These are phyloP conservation scores for Leistus spinibarbis DNA, from an alignment of 2,888 invertebrate species.

Conservation along the genomic window DNA sequence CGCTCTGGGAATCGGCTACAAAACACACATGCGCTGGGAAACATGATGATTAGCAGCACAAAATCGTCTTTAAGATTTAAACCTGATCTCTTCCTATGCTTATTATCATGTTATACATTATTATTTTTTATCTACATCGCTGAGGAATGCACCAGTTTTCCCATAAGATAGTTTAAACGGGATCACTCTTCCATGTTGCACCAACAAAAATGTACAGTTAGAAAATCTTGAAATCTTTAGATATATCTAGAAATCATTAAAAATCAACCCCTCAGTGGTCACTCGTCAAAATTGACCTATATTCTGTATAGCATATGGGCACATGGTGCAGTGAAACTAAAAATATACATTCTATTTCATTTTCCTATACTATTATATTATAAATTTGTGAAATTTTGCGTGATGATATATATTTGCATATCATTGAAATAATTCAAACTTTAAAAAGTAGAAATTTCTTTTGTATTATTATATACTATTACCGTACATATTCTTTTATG, in stretches of 20 bases:
- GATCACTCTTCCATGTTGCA: not conserved
- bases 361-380: too few relatives aligned
- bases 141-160: not conserved
- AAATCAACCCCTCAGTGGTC: too few relatives aligned
- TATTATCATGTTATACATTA: not conserved
- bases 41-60: not conserved
- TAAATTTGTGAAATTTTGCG: not conserved
- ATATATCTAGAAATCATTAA: too few relatives aligned
- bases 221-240: too few relatives aligned
- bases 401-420: not conserved
- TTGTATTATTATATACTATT: not conserved
- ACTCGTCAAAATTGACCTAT: too few relatives aligned
- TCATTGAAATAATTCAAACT: not conserved
- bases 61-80: not conserved
- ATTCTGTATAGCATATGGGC: too few relatives aligned
- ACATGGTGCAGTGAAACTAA: too few relatives aligned
- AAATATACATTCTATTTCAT: too few relatives aligned
- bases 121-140: not conserved
- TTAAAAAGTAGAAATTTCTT: not conserved
- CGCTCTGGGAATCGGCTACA: not conserved
- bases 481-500: not conserved
- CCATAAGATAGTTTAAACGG: too few relatives aligned
- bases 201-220: not conserved
- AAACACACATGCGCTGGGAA: not conserved
- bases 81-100: not conserved